Percentiles rank a stretch among this genome's conserved stretches.
These are phyloP conservation scores for Oxygymnocypris stewartii DNA, from an alignment of 2,113 vertebrate species.

Conservation along the genomic window DNA sequence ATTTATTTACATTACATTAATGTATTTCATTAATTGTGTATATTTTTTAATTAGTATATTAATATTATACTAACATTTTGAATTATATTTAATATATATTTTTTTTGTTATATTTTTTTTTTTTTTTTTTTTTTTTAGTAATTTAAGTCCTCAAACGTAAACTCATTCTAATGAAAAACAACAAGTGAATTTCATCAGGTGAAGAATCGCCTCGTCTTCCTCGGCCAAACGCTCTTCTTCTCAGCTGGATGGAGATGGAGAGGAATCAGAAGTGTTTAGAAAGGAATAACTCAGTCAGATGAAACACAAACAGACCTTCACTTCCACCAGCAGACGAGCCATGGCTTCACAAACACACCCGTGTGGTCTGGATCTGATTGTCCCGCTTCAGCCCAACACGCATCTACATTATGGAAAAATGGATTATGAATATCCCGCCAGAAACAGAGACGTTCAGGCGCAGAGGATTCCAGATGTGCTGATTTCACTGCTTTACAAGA, in stretches of 20 bases:
- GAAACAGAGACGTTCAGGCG: slow-evolving; percentile 18
- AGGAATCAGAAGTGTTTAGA: slow-evolving; percentile 21
- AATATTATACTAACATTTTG: too few relatives aligned
- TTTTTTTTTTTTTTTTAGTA: not conserved
- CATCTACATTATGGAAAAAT: not conserved
- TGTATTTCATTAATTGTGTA: too few relatives aligned
- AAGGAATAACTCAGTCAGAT: not conserved
- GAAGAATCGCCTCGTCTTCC: not conserved
- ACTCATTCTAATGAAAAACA: not conserved
- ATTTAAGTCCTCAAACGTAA: not conserved
- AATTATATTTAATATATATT: not conserved
- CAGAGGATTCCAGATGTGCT: slow-evolving; percentile 43
- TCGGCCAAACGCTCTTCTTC: not conserved
- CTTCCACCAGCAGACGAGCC: not conserved
- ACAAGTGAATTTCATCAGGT: not conserved
- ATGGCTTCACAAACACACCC: not conserved
- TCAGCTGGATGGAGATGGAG: not conserved
- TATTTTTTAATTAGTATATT: too few relatives aligned
- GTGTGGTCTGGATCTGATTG: not conserved
- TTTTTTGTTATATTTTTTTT: too few relatives aligned
- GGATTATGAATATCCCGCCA: not conserved
- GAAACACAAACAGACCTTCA: not conserved
- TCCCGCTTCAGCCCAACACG: not conserved
- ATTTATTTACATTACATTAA: too few relatives aligned
- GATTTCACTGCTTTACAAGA: slow-evolving; percentile 37